Base-by-base conservation (phyloP, 2,797 vertebrate species). In the Cercopithecus diana region DNA sequence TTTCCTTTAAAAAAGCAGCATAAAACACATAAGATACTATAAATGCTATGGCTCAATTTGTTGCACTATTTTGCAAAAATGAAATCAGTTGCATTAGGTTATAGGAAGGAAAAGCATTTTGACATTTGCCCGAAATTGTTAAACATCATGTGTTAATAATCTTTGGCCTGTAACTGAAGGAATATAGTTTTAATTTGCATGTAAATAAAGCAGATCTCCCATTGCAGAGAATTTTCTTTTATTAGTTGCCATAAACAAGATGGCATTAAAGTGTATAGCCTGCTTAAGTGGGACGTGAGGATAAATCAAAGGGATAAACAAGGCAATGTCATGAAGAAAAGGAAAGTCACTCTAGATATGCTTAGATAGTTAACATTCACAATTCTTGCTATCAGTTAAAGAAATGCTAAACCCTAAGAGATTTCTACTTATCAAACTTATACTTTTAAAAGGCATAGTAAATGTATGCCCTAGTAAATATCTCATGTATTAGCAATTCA, bases 151-250 rank as follows among this genome's bases (percentile, higher is more conserved):
- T 81, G 58, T 98, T 98, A 98, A 98, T 98, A 98, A 98, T 98
- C 98, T 98, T 98, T 98, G 98, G 98, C 98, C 98, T 98, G 98
- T 98, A 98, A 98, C 96, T 97, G 97, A 98, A 98, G 97, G 96
- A 98, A 97, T 98, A 98, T 97, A 98, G 98, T 98, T 98, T 98
- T 98, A 98, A 98, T 98, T 98, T 99, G 98, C 98, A 98, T 98
- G 98, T 98, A 98, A 97, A 98, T 98, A 98, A 98, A 98, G 97
- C 96, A 98, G 98, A 98, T 98, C 95, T 98, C 97, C 97, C 91
- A 97, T 80, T 96, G 95, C 97, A 98, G 98, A 98, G 97, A 98
- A 97, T 97, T 98, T 98, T 96, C 85, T 97, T 97, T 96, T 98
- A 98, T 98, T 98, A 98, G 97, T 98, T 96, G 96, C 45, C 97